phyloP scores from a whole-genome alignment of 1,140 invertebrate genomes.

The Solenopsis fugax region DNA sequence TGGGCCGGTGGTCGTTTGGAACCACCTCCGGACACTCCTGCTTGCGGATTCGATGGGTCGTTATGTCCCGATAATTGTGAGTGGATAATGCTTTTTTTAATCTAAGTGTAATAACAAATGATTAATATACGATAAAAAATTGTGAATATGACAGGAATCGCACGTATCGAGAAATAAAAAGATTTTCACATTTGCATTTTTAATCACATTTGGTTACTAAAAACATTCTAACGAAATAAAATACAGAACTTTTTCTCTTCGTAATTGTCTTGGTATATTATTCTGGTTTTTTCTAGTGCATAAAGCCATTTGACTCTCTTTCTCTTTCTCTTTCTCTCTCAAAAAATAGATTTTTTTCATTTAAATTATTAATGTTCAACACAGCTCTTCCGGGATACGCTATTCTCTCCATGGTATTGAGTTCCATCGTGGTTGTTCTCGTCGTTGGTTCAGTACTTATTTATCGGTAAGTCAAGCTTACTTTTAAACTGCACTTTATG shows the following conservation, averaged over 20 bases:
- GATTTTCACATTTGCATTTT: not conserved
- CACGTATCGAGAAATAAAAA: not conserved
- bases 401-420: slow-evolving; percentile 94
- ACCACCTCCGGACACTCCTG: slow-evolving; percentile 94
- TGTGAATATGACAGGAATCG: not conserved
- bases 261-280: not conserved
- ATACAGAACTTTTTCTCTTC: not conserved
- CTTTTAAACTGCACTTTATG: not conserved
- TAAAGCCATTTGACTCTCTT: not conserved
- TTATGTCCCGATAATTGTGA: slow-evolving; percentile 93
- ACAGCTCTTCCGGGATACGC: slow-evolving; percentile 94
- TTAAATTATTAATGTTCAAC: slow-evolving; percentile 56
- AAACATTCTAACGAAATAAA: not conserved
- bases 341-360: slow-evolving; percentile 12
- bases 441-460: slow-evolving; percentile 91
- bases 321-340: not conserved
- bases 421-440: slow-evolving; percentile 92
- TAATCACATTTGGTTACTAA: not conserved
- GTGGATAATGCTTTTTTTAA: slow-evolving; percentile 69
- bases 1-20: slow-evolving; percentile 93
- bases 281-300: not conserved
- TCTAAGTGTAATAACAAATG: not conserved
- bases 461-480: slow-evolving; percentile 87
- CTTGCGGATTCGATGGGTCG: slow-evolving; percentile 96
- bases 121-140: not conserved